Evolutionary conservation across 2,113 vertebrate genomes (phyloP).

Genomic region (Scomber japonicus): DNA sequence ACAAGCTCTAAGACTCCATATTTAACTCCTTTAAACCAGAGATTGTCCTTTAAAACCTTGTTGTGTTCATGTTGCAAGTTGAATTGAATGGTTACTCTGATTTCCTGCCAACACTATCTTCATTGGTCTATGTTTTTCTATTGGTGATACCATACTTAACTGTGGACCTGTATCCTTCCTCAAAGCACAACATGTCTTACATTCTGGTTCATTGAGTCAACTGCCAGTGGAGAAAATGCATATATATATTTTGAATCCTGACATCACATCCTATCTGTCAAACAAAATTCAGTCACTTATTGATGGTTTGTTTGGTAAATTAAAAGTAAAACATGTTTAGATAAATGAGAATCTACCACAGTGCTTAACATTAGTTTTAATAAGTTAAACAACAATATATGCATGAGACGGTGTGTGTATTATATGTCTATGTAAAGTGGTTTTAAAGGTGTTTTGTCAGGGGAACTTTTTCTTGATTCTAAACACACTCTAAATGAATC

Average conservation of each 20-base stretch:
- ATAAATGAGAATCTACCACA: too few species aligned
- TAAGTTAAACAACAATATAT: too few species aligned
- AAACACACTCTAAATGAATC: not conserved
- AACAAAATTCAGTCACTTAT: not conserved
- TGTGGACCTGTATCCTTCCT: not conserved
- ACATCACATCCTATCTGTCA: not conserved
- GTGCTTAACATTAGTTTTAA: too few species aligned
- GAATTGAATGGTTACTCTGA: not conserved
- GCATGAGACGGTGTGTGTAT: too few species aligned
- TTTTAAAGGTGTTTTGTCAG: not conserved
- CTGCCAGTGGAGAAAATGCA: not conserved
- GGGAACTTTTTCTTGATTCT: not conserved
- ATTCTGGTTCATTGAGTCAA: not conserved
- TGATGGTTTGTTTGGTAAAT: too few species aligned
- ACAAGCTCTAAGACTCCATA: not conserved
- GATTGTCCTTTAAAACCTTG: not conserved
- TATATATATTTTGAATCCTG: not conserved
- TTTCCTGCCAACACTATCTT: not conserved
- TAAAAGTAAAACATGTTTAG: too few species aligned
- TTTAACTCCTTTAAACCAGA: not conserved
- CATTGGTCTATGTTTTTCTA: not conserved
- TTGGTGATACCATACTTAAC: not conserved
- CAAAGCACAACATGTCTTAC: slow-evolving; percentile 5
- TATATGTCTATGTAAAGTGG: too few species aligned
- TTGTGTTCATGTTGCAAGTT: not conserved